phyloP scores from a whole-genome alignment of 2,888 invertebrate species.

The Junonia oenone region DNA sequence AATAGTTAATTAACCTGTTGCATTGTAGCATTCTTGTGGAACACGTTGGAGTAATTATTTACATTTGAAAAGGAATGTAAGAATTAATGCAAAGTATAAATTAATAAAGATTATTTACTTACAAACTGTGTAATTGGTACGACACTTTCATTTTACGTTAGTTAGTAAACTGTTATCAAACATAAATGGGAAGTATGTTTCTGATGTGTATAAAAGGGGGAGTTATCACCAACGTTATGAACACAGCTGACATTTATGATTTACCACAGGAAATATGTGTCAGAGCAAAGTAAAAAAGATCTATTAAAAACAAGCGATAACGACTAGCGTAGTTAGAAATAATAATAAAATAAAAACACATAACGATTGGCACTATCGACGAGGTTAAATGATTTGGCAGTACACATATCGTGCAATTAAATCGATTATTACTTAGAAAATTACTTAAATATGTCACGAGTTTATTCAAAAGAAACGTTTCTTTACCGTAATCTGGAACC shows the following conservation, averaged over 20 bases:
- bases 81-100: background rate
- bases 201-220: constrained; percentile 1
- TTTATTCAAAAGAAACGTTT: background rate
- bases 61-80: background rate
- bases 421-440: background rate
- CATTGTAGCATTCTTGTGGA: no score
- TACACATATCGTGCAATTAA: constrained; percentile 4
- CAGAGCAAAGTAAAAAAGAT: constrained; percentile 6
- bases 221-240: constrained; percentile 12
- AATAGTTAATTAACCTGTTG: no score
- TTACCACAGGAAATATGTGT: constrained; percentile 23
- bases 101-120: background rate
- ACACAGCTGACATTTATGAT: constrained; percentile 10
- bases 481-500: constrained; percentile 72
- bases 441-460: background rate
- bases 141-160: background rate
- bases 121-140: background rate
- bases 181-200: background rate
- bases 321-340: constrained; percentile 29
- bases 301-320: background rate
- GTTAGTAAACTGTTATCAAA: background rate
- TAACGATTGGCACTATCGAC: background rate
- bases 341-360: constrained; percentile 5
- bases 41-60: no score
- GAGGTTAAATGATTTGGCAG: constrained; percentile 32